phyloP scores from a whole-genome alignment of 2,888 invertebrate genomes.

The Campopleginae sp. region DNA sequence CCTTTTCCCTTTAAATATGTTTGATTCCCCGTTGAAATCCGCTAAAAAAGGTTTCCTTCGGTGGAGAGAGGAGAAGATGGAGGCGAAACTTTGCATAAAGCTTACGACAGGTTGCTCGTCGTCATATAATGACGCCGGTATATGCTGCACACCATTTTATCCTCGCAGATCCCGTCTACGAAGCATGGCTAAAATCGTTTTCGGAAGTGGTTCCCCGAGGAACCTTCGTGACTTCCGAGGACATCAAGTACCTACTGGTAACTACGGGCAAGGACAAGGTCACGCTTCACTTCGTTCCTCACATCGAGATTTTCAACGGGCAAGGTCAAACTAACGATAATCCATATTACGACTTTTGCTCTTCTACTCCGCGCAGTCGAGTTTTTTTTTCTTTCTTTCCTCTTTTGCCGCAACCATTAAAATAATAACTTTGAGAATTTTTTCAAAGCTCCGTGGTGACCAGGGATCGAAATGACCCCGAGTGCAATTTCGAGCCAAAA shows the following conservation, averaged over 20 bases:
- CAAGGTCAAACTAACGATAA: slow-evolving; percentile 57
- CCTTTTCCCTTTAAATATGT: background rate
- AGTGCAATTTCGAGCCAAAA: no score
- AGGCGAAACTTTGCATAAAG: slow-evolving; percentile 59
- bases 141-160: background rate
- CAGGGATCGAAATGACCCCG: no score
- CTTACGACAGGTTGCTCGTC: slow-evolving; percentile 29
- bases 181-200: slow-evolving; percentile 61
- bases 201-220: slow-evolving; percentile 67
- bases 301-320: slow-evolving; percentile 52
- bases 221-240: slow-evolving; percentile 67
- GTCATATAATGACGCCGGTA: slow-evolving; percentile 17
- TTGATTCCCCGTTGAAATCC: background rate
- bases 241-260: slow-evolving; percentile 42
- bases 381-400: background rate
- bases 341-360: slow-evolving; percentile 40
- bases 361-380: background rate
- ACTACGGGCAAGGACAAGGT: slow-evolving; percentile 63
- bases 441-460: no score
- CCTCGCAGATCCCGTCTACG: slow-evolving; percentile 31
- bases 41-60: slow-evolving; percentile 14
- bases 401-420: background rate
- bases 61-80: background rate
- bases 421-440: background rate
- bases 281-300: slow-evolving; percentile 46